A percentile compares a stretch with the other conserved stretches of the same genome.
These are phyloP conservation scores for Scarus forsteni DNA, from an alignment of 2,797 vertebrate genomes.

Conservation along the genomic window DNA sequence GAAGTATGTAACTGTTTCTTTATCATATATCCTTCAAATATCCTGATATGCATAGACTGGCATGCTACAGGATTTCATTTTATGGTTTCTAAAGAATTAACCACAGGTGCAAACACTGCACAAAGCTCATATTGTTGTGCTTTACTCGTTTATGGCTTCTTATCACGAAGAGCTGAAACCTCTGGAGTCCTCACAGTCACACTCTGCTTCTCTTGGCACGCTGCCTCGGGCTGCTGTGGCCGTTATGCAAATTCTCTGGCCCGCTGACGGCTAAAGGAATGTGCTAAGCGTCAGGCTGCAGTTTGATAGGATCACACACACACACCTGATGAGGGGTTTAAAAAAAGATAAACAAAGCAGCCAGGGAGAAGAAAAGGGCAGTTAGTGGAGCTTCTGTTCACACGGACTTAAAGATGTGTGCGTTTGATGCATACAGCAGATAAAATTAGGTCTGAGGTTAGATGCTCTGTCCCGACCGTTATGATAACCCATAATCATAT, in stretches of 20 bases:
- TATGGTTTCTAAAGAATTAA: constrained; percentile 23
- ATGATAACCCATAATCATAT: constrained; percentile 79
- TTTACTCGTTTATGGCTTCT: constrained; percentile 52
- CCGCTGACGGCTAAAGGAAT: constrained; percentile 60
- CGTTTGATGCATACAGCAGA: constrained; percentile 23
- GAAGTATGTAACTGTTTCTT: not conserved
- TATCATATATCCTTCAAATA: not conserved
- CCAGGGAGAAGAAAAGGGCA: not conserved
- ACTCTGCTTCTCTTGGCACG: constrained; percentile 61
- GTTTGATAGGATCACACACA: constrained; percentile 26
- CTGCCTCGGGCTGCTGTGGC: constrained; percentile 54
- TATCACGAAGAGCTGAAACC: constrained; percentile 38
- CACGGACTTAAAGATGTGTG: constrained; percentile 9
- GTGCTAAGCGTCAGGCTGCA: constrained; percentile 7
- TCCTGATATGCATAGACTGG: constrained; percentile 30
- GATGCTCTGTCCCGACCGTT: constrained; percentile 48
- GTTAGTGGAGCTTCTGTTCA: not conserved
- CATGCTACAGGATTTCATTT: constrained; percentile 18
- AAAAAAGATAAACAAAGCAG: constrained; percentile 35
- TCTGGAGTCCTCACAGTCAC: constrained; percentile 40
- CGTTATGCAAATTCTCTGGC: constrained; percentile 83
- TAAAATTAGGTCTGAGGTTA: constrained; percentile 54
- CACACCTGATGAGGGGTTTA: not conserved
- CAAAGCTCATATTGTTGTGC: constrained; percentile 55
- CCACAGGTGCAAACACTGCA: constrained; percentile 34